Evolutionary conservation across 2,888 invertebrate genomes (phyloP).

Genomic region (Brachyptera risi): DNA sequence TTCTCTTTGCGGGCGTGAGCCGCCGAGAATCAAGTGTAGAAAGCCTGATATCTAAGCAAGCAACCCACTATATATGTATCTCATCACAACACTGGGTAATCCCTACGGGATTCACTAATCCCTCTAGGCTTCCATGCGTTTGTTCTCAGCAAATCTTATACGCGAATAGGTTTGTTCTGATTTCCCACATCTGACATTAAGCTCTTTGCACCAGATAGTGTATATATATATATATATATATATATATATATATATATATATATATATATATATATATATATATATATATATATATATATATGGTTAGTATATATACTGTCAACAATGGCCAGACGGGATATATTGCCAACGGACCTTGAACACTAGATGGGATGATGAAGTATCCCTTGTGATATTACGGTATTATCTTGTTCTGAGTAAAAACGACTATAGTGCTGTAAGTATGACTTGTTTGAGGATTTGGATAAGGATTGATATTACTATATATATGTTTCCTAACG

Average conservation of each 20-base stretch:
- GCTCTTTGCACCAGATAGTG: too few species aligned
- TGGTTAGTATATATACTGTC: too few species aligned
- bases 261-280: background rate
- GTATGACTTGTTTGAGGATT: too few species aligned
- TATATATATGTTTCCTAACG: too few species aligned
- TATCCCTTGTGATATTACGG: too few species aligned
- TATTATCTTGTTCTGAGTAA: too few species aligned
- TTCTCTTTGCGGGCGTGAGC: slow-evolving; percentile 22
- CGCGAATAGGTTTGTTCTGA: slow-evolving; percentile 13
- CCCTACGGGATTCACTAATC: slow-evolving; percentile 22
- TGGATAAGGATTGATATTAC: too few species aligned
- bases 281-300: background rate
- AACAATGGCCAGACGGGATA: too few species aligned
- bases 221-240: too few species aligned
- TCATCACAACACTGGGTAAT: slow-evolving; percentile 23
- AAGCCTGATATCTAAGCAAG: background rate
- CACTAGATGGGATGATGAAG: too few species aligned
- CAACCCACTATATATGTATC: slow-evolving; percentile 18
- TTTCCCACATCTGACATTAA: slow-evolving; percentile 21
- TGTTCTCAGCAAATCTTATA: slow-evolving; percentile 22
- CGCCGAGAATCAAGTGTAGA: background rate
- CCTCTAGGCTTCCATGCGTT: slow-evolving; percentile 18
- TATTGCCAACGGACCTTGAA: too few species aligned
- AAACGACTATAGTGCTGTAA: too few species aligned
- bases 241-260: background rate